phyloP scores from a whole-genome alignment of 2,113 vertebrate species.

The Scortum barcoo region DNA sequence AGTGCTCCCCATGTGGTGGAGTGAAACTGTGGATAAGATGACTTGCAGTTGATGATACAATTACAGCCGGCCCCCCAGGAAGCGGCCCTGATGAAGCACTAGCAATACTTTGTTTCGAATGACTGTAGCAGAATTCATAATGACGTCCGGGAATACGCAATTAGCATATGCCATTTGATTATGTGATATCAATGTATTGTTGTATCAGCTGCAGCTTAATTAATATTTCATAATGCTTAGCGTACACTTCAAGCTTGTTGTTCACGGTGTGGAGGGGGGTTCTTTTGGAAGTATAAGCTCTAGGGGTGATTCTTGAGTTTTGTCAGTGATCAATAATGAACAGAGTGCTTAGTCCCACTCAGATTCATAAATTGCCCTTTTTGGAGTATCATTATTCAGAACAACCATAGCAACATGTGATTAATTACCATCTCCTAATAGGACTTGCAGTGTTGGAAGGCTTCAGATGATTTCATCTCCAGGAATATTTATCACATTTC shows the following conservation, averaged over 20 bases:
- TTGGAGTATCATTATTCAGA: conserved; percentile 91
- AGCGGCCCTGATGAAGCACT: conserved; percentile 56
- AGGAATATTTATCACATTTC: conserved; percentile 79
- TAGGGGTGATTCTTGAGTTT: conserved; percentile 84
- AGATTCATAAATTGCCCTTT: conserved; percentile 89
- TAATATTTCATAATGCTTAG: conserved; percentile 60
- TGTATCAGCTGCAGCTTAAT: conserved; percentile 68
- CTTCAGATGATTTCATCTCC: conserved; percentile 85
- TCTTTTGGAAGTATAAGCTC: not conserved
- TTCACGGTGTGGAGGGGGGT: not conserved
- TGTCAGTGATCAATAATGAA: conserved; percentile 84
- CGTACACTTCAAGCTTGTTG: not conserved
- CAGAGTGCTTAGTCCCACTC: conserved; percentile 88
- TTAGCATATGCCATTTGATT: conserved; percentile 71
- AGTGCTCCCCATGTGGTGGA: conserved; percentile 26
- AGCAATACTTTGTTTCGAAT: conserved; percentile 69
- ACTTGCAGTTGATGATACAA: conserved; percentile 54
- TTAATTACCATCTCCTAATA: conserved; percentile 93
- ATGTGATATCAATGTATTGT: conserved; percentile 70
- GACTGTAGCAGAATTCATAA: conserved; percentile 68
- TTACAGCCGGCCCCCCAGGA: conserved; percentile 60
- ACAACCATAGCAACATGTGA: conserved; percentile 89
- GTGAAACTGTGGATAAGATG: conserved; percentile 20
- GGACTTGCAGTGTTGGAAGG: conserved; percentile 87
- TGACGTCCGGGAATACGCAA: conserved; percentile 70